These are phyloP conservation scores for Alviniconcha marisindica DNA, from an alignment of 1,140 invertebrate species.

Conservation along the genomic window DNA sequence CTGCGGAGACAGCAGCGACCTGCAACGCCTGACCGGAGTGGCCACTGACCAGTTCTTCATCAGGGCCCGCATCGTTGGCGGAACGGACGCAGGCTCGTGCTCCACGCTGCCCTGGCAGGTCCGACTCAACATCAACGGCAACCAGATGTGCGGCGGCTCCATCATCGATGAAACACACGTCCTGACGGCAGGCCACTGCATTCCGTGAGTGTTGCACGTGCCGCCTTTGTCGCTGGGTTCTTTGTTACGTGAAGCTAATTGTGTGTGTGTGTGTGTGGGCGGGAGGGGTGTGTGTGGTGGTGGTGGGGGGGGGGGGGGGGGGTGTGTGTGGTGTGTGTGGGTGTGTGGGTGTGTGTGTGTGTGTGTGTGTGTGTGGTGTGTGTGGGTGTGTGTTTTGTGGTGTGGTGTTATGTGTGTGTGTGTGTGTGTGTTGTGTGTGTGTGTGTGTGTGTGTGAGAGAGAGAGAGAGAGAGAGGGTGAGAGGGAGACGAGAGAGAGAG, in stretches of 20 bases:
- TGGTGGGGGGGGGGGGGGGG: too few species aligned
- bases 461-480: background rate
- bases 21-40: background rate
- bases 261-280: too few species aligned
- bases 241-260: background rate
- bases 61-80: conserved; percentile 36
- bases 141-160: conserved; percentile 49
- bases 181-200: conserved; percentile 60
- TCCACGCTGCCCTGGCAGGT: conserved; percentile 44
- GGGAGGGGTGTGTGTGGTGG: too few species aligned
- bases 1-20: background rate
- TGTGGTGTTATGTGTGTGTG: background rate
- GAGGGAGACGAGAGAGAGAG: too few species aligned
- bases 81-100: conserved; percentile 6
- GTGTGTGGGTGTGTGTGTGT: too few species aligned
- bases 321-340: too few species aligned
- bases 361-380: background rate
- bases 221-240: too few species aligned
- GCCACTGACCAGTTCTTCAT: background rate
- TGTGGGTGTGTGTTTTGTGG: background rate
- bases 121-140: background rate
- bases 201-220: conserved; percentile 34
- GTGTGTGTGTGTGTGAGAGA: conserved; percentile 28
- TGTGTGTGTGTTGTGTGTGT: conserved; percentile 16
- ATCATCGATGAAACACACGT: conserved; percentile 52